Percentiles rank a stretch among this genome's conserved stretches.
phyloP scores from a whole-genome alignment of 1,140 invertebrate genomes.

The Eumeta japonica region DNA sequence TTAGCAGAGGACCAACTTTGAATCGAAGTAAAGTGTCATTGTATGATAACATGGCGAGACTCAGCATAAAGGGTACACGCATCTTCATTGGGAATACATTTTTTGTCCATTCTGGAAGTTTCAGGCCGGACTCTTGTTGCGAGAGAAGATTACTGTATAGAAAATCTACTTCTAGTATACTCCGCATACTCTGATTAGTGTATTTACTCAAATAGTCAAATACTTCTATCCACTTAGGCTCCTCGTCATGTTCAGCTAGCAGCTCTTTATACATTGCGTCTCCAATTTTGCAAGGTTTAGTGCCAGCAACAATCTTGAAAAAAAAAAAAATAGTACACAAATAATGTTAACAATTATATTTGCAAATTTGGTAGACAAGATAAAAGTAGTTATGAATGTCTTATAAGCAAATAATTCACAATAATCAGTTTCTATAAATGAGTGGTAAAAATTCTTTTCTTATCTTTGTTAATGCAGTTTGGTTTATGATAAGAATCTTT shows the following conservation, averaged over 20 bases:
- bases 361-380: too few species aligned
- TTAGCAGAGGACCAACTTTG: constrained; percentile 66
- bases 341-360: too few species aligned
- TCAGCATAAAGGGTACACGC: constrained; percentile 64
- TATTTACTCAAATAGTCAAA: constrained; percentile 65
- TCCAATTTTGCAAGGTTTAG: constrained; percentile 61
- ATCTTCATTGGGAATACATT: constrained; percentile 70
- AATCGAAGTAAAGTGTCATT: constrained; percentile 70
- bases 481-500: too few species aligned
- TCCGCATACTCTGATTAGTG: constrained; percentile 66
- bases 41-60: constrained; percentile 70
- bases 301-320: constrained; percentile 64
- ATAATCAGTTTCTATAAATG: too few species aligned
- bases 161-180: constrained; percentile 68
- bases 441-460: too few species aligned
- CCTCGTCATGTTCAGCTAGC: constrained; percentile 57
- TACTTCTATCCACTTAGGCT: constrained; percentile 59
- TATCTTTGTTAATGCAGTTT: too few species aligned
- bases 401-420: too few species aligned
- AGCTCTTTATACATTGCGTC: constrained; percentile 57
- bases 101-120: constrained; percentile 71
- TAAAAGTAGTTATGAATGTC: too few species aligned
- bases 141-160: constrained; percentile 74
- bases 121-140: constrained; percentile 65
- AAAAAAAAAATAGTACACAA: too few species aligned